Base-by-base conservation (phyloP, 1,140 invertebrate species). In the Solenopsis fugax region DNA sequence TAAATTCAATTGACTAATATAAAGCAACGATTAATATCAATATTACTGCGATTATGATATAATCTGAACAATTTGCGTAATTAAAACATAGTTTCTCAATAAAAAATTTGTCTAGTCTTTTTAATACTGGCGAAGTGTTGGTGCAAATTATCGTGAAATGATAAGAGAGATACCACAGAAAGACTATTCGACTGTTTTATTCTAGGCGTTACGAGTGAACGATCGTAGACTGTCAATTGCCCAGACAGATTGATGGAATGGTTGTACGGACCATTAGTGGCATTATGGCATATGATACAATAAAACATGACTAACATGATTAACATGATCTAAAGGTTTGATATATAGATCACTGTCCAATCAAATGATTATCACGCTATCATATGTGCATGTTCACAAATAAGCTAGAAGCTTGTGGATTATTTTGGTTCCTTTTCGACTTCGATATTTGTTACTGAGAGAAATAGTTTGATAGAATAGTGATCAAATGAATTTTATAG, bases 281-380 rank as follows among this genome's bases (percentile, higher is more conserved):
- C 54, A 60, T 54, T 48, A 41, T 48, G 80, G 13, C 54, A 60
- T 21, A 54, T 73, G 52, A 84, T 50, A 75, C 12, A 75, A 73
- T 60, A 73, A 84, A 84, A 84, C 56, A 84, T 18, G 80, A 75
- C 69, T 60, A 60, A 73, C 80, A 18, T 29, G 80, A 52, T 82
- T 82, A 82, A 82, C 52, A 81, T 18, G 45, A 12, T n/a, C 16
- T n/a, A 37, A 54, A 56, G 13, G n/a, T 21, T 65, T 65, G 48
- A 71, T 21, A 56, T 12, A 34, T 60, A 58, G 18, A 84, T 56
- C 54, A 29, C 69, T 73, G 34, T 82, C 41, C 18, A 16, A 60
- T 82, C 41, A 60, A 73, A 82, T 34, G 41, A 34, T 41, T 7
- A 16, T 58, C 54, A 24, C 24, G n/a, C 48, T 60, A 52, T 37